Percentiles rank a stretch among this genome's conserved stretches.
These are phyloP conservation scores for Sebastes vulpes DNA, from an alignment of 2,797 vertebrate genomes.

Conservation along the genomic window DNA sequence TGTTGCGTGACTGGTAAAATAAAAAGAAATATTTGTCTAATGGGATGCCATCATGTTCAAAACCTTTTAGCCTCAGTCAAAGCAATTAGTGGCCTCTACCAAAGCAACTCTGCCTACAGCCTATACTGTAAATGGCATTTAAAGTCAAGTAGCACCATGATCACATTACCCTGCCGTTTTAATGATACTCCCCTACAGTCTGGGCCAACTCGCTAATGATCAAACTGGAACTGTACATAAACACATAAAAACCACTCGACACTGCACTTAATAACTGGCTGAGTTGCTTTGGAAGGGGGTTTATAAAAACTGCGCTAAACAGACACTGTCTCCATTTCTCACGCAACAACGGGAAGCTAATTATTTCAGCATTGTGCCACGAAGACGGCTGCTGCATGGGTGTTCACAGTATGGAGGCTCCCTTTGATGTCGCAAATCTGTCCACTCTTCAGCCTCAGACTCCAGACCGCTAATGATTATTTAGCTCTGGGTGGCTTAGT, in stretches of 20 bases:
- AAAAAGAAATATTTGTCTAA: not conserved
- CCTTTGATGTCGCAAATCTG: slow-evolving; percentile 80
- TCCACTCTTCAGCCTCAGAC: slow-evolving; percentile 72
- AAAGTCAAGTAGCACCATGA: slow-evolving; percentile 43
- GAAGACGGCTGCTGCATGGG: slow-evolving; percentile 69
- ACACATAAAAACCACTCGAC: slow-evolving; percentile 63
- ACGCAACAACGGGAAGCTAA: slow-evolving; percentile 77
- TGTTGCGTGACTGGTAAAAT: not conserved
- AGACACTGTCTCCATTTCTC: slow-evolving; percentile 76
- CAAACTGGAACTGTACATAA: slow-evolving; percentile 67
- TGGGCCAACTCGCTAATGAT: slow-evolving; percentile 75
- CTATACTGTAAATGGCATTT: slow-evolving; percentile 32
- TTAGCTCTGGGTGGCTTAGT: slow-evolving; percentile 69
- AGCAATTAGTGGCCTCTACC: slow-evolving; percentile 41
- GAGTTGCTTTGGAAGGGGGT: slow-evolving; percentile 58
- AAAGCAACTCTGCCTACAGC: slow-evolving; percentile 41
- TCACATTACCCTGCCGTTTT: slow-evolving; percentile 40
- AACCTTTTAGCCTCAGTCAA: slow-evolving; percentile 7
- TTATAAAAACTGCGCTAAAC: slow-evolving; percentile 59
- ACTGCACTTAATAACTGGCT: slow-evolving; percentile 68
- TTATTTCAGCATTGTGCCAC: slow-evolving; percentile 79
- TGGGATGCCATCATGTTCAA: slow-evolving; percentile 4
- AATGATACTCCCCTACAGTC: slow-evolving; percentile 53
- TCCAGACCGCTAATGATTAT: slow-evolving; percentile 79
- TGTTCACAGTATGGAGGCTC: slow-evolving; percentile 66